Evolutionary conservation across 2,888 invertebrate species (phyloP), one percentile per base, ranked within the genome.

Genomic region (Pyrocoelia pectoralis): DNA sequence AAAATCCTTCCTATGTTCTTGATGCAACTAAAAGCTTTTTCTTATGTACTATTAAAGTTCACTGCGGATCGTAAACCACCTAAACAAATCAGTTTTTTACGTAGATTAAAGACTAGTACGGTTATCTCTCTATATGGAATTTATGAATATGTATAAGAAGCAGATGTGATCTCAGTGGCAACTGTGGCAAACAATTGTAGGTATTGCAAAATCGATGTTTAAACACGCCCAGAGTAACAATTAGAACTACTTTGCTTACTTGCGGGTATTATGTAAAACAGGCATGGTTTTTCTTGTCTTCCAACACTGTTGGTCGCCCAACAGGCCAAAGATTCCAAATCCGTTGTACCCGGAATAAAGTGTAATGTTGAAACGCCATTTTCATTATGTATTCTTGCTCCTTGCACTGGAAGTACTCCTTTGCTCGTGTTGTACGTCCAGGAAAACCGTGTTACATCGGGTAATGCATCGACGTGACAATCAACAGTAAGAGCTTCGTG

Each of bases 251-350:
- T 53, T 53, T 71, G 83, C 86, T 85, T 84, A 94, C 94, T 90
- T 72, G 92, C 94, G 73, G 92, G 90, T 74, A 92, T 84, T 61
- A 95, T 87, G 82, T 91, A 89, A 79, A 94, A 92, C 56, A 92
- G 82, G 76, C 95, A 95, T 0, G 95, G 94, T 66, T 86, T 86
- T 68, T 87, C 84, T 81, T 95, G 95, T 70, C 90, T 87, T 19
- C 95, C 95, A 12, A 94, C 89, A 68, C 87, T 87, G 79, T 95
- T 95, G 78, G 89, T 89, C 2, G 94, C 94, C 94, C 94, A 94
- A 78, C 95, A 95, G 3, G 93, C 91, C 15, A 95, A 82, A 73
- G 93, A 93, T 65, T 94, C 94, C 70, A 93, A 86, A 76, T 94
- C 94, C 49, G 78, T 70, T 2, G 72, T 70, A n/a, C 73, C 77